Evolutionary conservation across 1,140 invertebrate genomes (phyloP).

Genomic region (Drosophila navojoa): DNA sequence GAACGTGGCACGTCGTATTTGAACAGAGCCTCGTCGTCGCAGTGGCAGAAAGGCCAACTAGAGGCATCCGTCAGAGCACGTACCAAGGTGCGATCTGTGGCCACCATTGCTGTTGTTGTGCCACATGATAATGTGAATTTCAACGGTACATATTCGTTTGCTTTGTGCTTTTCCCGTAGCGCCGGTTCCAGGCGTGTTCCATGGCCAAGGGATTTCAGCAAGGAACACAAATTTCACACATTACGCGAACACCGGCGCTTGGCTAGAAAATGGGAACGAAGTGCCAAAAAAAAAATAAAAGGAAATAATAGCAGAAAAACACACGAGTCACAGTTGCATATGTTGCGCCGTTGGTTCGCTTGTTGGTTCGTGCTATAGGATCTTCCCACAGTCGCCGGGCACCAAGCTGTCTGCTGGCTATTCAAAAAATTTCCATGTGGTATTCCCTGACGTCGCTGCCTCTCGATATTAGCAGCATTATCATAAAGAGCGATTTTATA

Average conservation of each 20-base stretch:
- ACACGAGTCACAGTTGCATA: slow-evolving; percentile 76
- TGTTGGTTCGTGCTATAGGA: slow-evolving; percentile 44
- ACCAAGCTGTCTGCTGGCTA: slow-evolving; percentile 49
- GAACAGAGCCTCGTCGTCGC: neutral
- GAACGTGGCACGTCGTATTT: slow-evolving; percentile 41
- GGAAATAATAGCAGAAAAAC: slow-evolving; percentile 1
- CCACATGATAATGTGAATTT: slow-evolving; percentile 63
- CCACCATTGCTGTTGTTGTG: slow-evolving; percentile 30
- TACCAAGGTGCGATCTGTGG: slow-evolving; percentile 47
- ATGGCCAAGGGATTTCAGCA: slow-evolving; percentile 65
- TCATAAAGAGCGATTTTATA: slow-evolving; percentile 65
- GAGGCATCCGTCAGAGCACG: slow-evolving; percentile 45
- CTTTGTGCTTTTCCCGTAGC: slow-evolving; percentile 76
- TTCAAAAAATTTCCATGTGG: slow-evolving; percentile 66
- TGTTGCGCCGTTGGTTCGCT: slow-evolving; percentile 39
- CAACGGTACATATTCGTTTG: slow-evolving; percentile 26
- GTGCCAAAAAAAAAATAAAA: slow-evolving; percentile 36
- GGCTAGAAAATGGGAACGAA: slow-evolving; percentile 12
- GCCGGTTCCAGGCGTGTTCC: slow-evolving; percentile 69
- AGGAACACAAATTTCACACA: slow-evolving; percentile 54
- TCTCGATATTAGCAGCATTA: slow-evolving; percentile 45
- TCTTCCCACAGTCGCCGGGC: slow-evolving; percentile 38
- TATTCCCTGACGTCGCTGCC: slow-evolving; percentile 51
- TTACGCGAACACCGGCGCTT: slow-evolving; percentile 57
- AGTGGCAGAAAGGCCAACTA: neutral